Conservation (phyloP, 2,113 vertebrate genomes). For the Lipophrys pholis region DNA sequence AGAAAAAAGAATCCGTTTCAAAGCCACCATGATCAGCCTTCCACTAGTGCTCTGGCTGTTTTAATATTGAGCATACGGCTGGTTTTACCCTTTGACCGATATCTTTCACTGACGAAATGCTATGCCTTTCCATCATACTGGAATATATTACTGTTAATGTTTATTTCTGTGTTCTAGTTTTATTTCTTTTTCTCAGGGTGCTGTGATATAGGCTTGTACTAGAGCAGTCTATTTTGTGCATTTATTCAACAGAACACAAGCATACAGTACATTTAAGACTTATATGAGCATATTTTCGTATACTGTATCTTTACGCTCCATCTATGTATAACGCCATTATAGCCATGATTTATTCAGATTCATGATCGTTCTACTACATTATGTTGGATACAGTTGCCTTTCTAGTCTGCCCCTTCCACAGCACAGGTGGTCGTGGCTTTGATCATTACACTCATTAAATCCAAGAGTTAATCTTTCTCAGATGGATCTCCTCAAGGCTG, state of each 20-base stretch:
- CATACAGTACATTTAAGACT: slow-evolving; percentile 72
- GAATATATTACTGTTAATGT: slow-evolving; percentile 81
- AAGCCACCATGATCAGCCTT: slow-evolving; percentile 69
- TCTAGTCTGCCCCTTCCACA: slow-evolving; percentile 70
- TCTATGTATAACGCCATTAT: slow-evolving; percentile 78
- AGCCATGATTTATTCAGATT: slow-evolving; percentile 73
- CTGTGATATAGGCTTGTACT: slow-evolving; percentile 83
- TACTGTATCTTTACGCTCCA: slow-evolving; percentile 77
- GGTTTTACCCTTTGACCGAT: slow-evolving; percentile 70
- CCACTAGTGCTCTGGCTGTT: slow-evolving; percentile 75
- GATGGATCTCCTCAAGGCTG: slow-evolving; percentile 78
- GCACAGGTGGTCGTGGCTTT: slow-evolving; percentile 83
- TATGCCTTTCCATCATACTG: slow-evolving; percentile 87
- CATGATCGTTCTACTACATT: slow-evolving; percentile 56
- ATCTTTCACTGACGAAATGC: slow-evolving; percentile 79
- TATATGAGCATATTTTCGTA: slow-evolving; percentile 79
- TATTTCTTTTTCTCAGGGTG: slow-evolving; percentile 86
- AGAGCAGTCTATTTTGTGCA: slow-evolving; percentile 82
- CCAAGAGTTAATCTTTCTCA: slow-evolving; percentile 82
- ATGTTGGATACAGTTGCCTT: slow-evolving; percentile 80
- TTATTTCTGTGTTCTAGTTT: slow-evolving; percentile 77
- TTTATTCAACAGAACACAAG: slow-evolving; percentile 81
- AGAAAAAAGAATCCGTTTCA: slow-evolving; percentile 34
- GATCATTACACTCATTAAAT: slow-evolving; percentile 81
- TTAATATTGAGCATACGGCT: slow-evolving; percentile 72